phyloP scores from a whole-genome alignment of 2,888 invertebrate species.

The Ferdinandea cuprea region DNA sequence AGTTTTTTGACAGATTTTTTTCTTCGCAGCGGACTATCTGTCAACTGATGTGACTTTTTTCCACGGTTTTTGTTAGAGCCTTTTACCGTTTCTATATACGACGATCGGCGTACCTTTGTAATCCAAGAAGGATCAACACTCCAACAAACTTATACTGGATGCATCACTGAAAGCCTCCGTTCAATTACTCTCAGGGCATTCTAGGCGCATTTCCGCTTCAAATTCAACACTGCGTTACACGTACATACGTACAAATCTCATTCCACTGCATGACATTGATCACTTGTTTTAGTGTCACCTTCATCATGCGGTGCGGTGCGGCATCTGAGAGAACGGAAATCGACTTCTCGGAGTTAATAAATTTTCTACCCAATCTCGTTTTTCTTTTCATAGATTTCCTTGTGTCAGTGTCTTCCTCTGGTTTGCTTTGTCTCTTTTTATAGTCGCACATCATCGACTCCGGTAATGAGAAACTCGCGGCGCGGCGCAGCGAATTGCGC shows the following conservation, averaged over 20 bases:
- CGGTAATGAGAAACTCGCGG: constrained; percentile 51
- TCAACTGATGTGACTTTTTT: too few species aligned
- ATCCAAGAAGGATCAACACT: too few species aligned
- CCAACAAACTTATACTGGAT: too few species aligned
- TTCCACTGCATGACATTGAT: constrained; percentile 29
- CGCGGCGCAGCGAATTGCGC: constrained; percentile 3
- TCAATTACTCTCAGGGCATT: neutral
- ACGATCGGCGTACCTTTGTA: too few species aligned
- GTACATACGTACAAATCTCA: constrained; percentile 16
- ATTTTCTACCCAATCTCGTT: constrained; percentile 25
- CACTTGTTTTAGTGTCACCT: constrained; percentile 40
- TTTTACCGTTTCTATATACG: too few species aligned
- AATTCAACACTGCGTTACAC: neutral
- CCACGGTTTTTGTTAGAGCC: too few species aligned
- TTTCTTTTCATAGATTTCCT: constrained; percentile 6
- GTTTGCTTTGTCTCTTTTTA: constrained; percentile 1
- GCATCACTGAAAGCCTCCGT: too few species aligned
- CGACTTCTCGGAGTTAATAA: constrained; percentile 53
- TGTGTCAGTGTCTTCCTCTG: neutral
- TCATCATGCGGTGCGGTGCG: constrained; percentile 37
- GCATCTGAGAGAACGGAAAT: constrained; percentile 47
- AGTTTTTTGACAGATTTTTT: too few species aligned
- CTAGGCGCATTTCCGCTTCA: constrained; percentile 15
- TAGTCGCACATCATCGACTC: constrained; percentile 56
- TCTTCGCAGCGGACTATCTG: too few species aligned